These are phyloP conservation scores for Phymanthus crucifer DNA, from an alignment of 92 coral and sea anemone genomes.

Conservation along the genomic window DNA sequence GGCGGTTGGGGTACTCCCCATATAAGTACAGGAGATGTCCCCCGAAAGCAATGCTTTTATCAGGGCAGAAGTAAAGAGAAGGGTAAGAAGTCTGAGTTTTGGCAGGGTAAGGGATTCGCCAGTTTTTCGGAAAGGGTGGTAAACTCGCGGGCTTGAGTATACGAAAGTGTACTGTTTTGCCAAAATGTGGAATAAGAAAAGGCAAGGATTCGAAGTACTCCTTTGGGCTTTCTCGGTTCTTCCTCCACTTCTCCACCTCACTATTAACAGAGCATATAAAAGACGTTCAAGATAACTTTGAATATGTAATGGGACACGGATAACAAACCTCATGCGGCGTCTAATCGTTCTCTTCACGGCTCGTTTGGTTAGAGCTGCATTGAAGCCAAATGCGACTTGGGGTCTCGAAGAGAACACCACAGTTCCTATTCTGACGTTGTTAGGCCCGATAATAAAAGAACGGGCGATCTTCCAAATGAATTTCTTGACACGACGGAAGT, in stretches of 20 bases:
- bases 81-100: too few species aligned
- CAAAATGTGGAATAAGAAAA: too few species aligned
- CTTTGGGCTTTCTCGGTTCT: too few species aligned
- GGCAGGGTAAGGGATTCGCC: too few species aligned
- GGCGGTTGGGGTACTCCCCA: too few species aligned
- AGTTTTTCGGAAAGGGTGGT: too few species aligned
- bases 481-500: slow-evolving; percentile 45
- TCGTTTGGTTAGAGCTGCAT: slow-evolving; percentile 31
- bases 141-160: too few species aligned
- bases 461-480: slow-evolving; percentile 51
- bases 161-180: too few species aligned
- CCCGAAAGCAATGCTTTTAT: too few species aligned
- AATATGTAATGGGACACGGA: background rate
- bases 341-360: slow-evolving; percentile 24
- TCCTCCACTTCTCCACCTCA: background rate
- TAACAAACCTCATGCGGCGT: slow-evolving; percentile 25
- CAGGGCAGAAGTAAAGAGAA: too few species aligned
- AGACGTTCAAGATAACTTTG: background rate
- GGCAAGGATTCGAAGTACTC: too few species aligned
- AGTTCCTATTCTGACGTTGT: slow-evolving; percentile 54
- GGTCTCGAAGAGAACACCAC: slow-evolving; percentile 49
- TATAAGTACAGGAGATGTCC: too few species aligned
- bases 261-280: background rate
- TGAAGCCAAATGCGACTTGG: slow-evolving; percentile 43
- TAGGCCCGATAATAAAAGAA: slow-evolving; percentile 55